Evolutionary conservation across 2,888 invertebrate species (phyloP).

Genomic region (Drosophila antonietae): DNA sequence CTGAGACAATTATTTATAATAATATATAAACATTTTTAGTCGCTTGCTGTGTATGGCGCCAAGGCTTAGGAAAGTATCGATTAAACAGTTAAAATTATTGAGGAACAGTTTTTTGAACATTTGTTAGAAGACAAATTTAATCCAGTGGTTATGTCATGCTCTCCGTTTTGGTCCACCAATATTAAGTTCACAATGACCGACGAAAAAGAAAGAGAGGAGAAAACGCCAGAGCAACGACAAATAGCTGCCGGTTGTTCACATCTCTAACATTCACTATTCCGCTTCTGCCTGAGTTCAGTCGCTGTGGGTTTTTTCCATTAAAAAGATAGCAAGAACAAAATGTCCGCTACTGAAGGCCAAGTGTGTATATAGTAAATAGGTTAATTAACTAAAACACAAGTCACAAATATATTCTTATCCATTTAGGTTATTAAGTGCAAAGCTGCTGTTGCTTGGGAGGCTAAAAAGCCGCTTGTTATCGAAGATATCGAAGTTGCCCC

Average conservation of each 20-base stretch:
- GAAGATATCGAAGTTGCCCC: conserved; percentile 98
- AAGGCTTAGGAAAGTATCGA: conserved; percentile 18
- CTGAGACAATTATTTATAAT: neutral
- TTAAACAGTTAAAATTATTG: neutral
- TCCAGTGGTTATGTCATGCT: neutral
- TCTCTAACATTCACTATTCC: conserved; percentile 25
- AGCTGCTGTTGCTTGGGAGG: conserved; percentile 98
- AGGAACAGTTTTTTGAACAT: neutral
- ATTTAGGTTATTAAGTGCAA: conserved; percentile 92
- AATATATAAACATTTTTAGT: neutral
- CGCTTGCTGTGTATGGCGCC: conserved; percentile 1
- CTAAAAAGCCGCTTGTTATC: conserved; percentile 93
- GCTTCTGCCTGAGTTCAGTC: conserved; percentile 17
- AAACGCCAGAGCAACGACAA: neutral
- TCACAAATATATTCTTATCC: conserved; percentile 1
- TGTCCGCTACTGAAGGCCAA: conserved; percentile 76
- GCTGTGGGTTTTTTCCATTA: conserved; percentile 30
- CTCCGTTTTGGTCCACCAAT: neutral
- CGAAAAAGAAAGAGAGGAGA: conserved; percentile 20
- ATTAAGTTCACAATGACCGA: conserved; percentile 19
- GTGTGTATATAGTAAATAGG: conserved; percentile 45
- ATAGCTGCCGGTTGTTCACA: conserved; percentile 14
- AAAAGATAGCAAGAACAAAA: conserved; percentile 28
- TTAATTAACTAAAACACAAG: conserved; percentile 11
- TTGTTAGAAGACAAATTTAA: neutral